Base-by-base conservation (phyloP, 1,140 invertebrate species). In the Notospermus geniculatus region DNA sequence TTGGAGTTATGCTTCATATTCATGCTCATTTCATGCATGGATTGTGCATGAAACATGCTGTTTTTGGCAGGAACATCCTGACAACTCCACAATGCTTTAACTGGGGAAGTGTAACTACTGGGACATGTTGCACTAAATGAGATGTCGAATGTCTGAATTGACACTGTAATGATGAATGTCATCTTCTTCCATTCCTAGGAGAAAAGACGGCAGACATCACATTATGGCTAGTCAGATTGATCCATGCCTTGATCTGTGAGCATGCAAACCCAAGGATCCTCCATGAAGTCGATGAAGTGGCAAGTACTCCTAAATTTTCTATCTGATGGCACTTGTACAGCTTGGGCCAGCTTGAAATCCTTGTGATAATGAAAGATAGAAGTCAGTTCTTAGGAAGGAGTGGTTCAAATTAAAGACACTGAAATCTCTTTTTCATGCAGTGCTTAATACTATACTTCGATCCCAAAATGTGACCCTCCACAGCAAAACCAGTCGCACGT, bases 161-260 rank as follows among this genome's bases (percentile, higher is more conserved):
- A 29, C 19, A 41, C 4, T 57, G 19, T 32, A 2, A 57, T 13
- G 2, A 46, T 57, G 7, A 57, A 57, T 32, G 9, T 41, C 15
- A 46, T 57, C 2, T 43, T 59, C 7, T 54, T 60, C 11, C 28
- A 13, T 27, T 63, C 57, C 13, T 27, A 74, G 73, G 68, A 27
- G 71, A 74, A 57, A 66, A 54, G 9, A 60, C 69, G 13, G 45
- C 45, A 30, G 71, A 73, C 23, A 70, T 66, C 22, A 52, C 63
- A 39, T 41, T 69, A 2, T 67, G 71, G 54, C 63, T 66, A 17
- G 54, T 74, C 19, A 54, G 64, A 19, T 27, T 74, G 13, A 59
- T 74, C 9, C 73, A 73, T 62, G 73, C 71, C 1, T 54, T 74
- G 7, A 45, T 73, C 17, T 68, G 63, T 58, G 71, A 71, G n/a